These are phyloP conservation scores for Gadus macrocephalus DNA, from an alignment of 2,113 vertebrate species.

Conservation along the genomic window DNA sequence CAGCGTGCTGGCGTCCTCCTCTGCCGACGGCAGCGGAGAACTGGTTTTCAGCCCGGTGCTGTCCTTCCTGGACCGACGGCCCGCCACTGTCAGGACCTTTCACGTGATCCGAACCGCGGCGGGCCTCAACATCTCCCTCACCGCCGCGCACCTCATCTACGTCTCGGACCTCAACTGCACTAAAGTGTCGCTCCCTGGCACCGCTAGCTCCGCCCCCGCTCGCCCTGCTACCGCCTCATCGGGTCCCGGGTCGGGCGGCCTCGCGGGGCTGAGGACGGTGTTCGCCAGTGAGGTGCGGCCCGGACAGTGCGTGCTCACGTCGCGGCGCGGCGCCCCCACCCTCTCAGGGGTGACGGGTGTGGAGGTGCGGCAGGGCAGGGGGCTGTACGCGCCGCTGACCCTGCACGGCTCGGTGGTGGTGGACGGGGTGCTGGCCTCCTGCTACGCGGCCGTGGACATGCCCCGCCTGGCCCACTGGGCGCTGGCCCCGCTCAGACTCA, in stretches of 20 bases:
- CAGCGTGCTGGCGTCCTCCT: constrained; percentile 83
- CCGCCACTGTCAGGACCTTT: constrained; percentile 74
- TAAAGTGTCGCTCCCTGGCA: neutral
- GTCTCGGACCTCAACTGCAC: constrained; percentile 72
- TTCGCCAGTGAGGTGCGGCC: constrained; percentile 85
- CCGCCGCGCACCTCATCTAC: constrained; percentile 89
- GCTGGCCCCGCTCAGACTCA: constrained; percentile 84
- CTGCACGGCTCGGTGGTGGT: constrained; percentile 89
- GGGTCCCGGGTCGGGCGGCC: constrained; percentile 14
- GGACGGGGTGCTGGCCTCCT: constrained; percentile 87
- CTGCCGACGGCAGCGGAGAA: constrained; percentile 67
- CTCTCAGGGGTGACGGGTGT: constrained; percentile 75
- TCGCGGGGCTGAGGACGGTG: constrained; percentile 62
- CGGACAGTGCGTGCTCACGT: constrained; percentile 82
- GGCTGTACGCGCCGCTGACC: constrained; percentile 89
- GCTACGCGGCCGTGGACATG: constrained; percentile 87
- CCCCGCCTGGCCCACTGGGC: constrained; percentile 86
- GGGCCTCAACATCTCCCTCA: constrained; percentile 81
- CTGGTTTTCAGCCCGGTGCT: constrained; percentile 88
- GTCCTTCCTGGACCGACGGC: constrained; percentile 85
- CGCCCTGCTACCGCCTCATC: neutral
- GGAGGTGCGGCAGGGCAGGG: constrained; percentile 62
- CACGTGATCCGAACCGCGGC: constrained; percentile 78
- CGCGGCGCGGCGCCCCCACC: constrained; percentile 40
- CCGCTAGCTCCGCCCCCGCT: neutral